Base-by-base conservation (phyloP, 2,113 vertebrate genomes). In the Sylvia atricapilla region DNA sequence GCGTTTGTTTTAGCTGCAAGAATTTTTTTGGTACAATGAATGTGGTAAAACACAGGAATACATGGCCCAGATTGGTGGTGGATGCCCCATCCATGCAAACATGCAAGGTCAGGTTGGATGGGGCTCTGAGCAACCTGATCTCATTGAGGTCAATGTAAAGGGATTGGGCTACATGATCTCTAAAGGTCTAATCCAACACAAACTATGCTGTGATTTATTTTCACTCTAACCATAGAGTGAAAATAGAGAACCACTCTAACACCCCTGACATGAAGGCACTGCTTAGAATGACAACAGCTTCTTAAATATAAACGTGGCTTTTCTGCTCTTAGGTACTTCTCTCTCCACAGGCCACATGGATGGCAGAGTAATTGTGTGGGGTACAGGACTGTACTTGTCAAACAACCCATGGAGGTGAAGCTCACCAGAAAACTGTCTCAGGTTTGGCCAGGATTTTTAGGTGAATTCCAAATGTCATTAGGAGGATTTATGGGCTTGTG, bases 381-480 rank as follows among this genome's bases (percentile, higher is more conserved):
- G 13, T 62, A 17, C 60, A 79, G 60, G 73, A 74, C 46, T 91
- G 53, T 43, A 13, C 43, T 89, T 62, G 14, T 60, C 63, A 77
- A 47, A 55, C 33, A 47, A 55, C 35, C 50, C 25, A 35, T 0
- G 0, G 55, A 90, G 49, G 22, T 11, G 11, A 77, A 77, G 13
- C 64, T 60, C 23, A 63, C 16, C n/a, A 56, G 55, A 56, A 80
- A 96, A 46, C 83, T n/a, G 2, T 73, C 50, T 89, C 35, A 23
- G 23, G 11, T 31, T 81, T 80, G 85, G n/a, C 66, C 20, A n/a
- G n/a, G 67, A 50, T 83, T 94, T 95, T 74, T 56, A 88, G 60
- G 79, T 93, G 72, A 88, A 70, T 93, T 88, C 47, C 55, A 80
- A 59, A 81, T 60, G 12, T 69, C 33, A 30, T 55, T 80, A 78